Evolutionary conservation across 2,113 vertebrate species (phyloP).

Genomic region (Empidonax alnorum): DNA sequence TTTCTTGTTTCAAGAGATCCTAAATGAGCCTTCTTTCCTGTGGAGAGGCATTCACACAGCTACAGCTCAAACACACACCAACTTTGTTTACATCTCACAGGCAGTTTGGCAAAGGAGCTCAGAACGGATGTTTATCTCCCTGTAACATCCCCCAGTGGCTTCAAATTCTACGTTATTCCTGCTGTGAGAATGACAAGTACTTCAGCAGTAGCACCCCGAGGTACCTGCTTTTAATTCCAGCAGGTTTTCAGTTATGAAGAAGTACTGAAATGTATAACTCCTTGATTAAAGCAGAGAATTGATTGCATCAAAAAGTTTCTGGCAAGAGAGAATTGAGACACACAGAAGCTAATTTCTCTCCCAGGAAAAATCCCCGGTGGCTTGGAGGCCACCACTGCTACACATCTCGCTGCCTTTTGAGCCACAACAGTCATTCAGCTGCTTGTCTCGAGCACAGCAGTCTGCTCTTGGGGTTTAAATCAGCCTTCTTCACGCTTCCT

Average conservation of each 20-base stretch:
- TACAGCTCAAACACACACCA: constrained; percentile 31
- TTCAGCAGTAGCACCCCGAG: constrained; percentile 25
- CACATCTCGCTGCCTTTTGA: neutral
- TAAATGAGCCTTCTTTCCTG: constrained; percentile 65
- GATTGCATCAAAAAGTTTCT: neutral
- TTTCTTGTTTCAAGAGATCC: constrained; percentile 67
- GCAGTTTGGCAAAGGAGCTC: constrained; percentile 50
- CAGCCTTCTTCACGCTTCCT: neutral
- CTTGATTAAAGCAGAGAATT: neutral
- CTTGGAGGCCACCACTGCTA: neutral
- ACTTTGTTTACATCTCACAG: constrained; percentile 56
- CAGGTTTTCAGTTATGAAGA: neutral
- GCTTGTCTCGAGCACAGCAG: neutral
- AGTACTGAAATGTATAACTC: neutral
- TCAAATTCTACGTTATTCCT: constrained; percentile 53
- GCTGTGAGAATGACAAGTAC: constrained; percentile 45
- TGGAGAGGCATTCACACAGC: constrained; percentile 49
- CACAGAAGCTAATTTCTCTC: neutral
- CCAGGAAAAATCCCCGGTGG: neutral
- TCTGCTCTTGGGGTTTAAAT: neutral
- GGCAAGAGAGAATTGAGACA: neutral
- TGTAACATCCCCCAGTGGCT: constrained; percentile 51
- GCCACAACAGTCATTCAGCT: neutral
- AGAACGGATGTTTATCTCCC: constrained; percentile 68
- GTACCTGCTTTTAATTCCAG: constrained; percentile 32